phyloP scores from a whole-genome alignment of 2,888 invertebrate species.

The Cheiracanthium punctorium region DNA sequence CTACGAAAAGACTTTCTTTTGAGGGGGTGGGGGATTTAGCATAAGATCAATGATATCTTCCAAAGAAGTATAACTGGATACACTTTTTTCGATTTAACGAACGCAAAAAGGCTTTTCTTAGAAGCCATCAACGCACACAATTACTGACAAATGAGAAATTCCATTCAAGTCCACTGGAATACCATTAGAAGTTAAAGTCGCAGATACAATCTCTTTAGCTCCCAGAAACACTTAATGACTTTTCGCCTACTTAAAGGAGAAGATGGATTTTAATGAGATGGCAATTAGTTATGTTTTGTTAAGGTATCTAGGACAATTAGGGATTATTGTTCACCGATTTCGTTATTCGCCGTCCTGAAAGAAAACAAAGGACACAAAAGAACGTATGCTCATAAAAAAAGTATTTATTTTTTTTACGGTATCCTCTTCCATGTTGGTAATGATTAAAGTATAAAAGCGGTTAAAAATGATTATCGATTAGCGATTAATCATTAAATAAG shows the following conservation, averaged over 20 bases:
- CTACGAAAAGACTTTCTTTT: too few relatives aligned
- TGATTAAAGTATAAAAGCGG: too few relatives aligned
- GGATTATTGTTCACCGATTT: slow-evolving; percentile 24
- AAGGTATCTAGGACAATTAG: slow-evolving; percentile 49
- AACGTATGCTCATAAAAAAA: too few relatives aligned
- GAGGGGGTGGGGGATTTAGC: too few relatives aligned
- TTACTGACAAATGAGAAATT: slow-evolving; percentile 43
- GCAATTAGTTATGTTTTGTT: slow-evolving; percentile 63
- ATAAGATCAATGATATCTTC: too few relatives aligned
- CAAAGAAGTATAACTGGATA: too few relatives aligned
- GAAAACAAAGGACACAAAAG: neutral
- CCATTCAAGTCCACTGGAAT: slow-evolving; percentile 17
- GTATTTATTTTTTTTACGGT: too few relatives aligned
- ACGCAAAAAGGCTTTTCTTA: neutral
- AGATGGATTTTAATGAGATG: slow-evolving; percentile 52
- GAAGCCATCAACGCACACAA: slow-evolving; percentile 27
- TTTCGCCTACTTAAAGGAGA: slow-evolving; percentile 21
- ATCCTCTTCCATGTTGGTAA: too few relatives aligned
- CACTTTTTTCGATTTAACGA: too few relatives aligned
- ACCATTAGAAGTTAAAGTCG: slow-evolving; percentile 33
- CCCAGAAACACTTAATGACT: slow-evolving; percentile 41
- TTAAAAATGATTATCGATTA: too few relatives aligned
- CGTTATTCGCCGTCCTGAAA: neutral
- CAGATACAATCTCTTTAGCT: slow-evolving; percentile 22
- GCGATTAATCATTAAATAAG: too few relatives aligned